Evolutionary conservation across 2,888 invertebrate species (phyloP), one percentile per base, ranked within the genome.

Genomic region (Alitta virens): DNA sequence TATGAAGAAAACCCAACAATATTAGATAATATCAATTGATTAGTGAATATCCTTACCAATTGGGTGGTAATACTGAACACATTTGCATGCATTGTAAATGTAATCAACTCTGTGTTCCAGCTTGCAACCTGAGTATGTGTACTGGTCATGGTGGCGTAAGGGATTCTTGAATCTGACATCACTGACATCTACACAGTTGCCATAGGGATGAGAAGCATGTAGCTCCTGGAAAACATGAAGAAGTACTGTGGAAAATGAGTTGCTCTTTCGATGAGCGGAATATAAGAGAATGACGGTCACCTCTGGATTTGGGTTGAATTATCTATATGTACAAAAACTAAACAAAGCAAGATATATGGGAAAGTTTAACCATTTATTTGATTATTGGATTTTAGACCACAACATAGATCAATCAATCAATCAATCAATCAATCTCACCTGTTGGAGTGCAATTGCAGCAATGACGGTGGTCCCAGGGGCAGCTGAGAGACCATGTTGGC

Each of bases 401-500:
- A n/a, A n/a, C n/a, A n/a, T n/a, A n/a, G n/a, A n/a, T n/a, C n/a
- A n/a, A n/a, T n/a, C n/a, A n/a, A n/a, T n/a, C n/a, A n/a, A n/a
- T n/a, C n/a, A n/a, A n/a, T n/a, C n/a, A n/a, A n/a, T n/a, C 12
- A n/a, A 24, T 24, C 25, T 12, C 26, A 60, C 60, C 46, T 54
- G n/a, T 12, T 40, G 52, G 2, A 60, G n/a, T 25, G 25, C 42
- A 14, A 60, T 46, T 26, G 60, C 24, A 1, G 60, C 60, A 2
- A 40, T 26, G 1, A 53, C 53, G 12, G 60, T 25, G 16, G 53
- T 54, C 2, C 60, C 60, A 21, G 60, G 60, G 1, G 60, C 53
- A 27, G 43, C 60, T 2, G 60, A 53, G 27, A 60, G 53, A 7
- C 60, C 60, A n/a, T 60, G 42, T 38, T 60, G 60, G 12, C 60